Conservation (phyloP, 1,140 invertebrate species). For the Drosophila nannoptera region DNA sequence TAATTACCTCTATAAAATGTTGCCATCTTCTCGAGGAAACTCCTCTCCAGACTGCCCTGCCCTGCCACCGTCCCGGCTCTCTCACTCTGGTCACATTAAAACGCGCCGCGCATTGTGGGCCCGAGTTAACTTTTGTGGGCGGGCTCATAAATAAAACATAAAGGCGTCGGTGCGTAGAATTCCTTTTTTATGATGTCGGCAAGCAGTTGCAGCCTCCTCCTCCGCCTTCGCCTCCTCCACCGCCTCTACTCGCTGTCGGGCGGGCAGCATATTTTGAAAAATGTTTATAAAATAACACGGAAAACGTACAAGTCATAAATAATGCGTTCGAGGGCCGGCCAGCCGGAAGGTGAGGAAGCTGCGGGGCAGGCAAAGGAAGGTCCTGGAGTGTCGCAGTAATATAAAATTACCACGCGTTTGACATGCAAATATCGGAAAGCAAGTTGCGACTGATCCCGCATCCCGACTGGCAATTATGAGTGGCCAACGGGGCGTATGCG, state of each 20-base stretch:
- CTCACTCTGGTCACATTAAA: slow-evolving; percentile 29
- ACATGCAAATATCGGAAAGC: slow-evolving; percentile 67
- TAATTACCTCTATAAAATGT: slow-evolving; percentile 50
- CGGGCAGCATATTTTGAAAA: slow-evolving; percentile 69
- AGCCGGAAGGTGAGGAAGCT: background rate
- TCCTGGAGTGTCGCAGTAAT: slow-evolving; percentile 65
- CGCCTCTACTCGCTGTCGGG: slow-evolving; percentile 27
- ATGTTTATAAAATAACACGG: slow-evolving; percentile 76
- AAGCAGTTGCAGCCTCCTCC: slow-evolving; percentile 52
- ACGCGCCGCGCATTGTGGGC: slow-evolving; percentile 40
- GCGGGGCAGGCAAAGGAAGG: background rate
- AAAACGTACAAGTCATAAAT: slow-evolving; percentile 77
- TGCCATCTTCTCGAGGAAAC: slow-evolving; percentile 9
- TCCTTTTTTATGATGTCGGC: slow-evolving; percentile 48
- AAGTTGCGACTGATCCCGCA: slow-evolving; percentile 34
- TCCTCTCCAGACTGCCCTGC: no score
- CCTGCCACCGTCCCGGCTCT: no score
- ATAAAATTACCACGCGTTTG: slow-evolving; percentile 72
- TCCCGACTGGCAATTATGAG: slow-evolving; percentile 41
- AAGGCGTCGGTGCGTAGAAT: slow-evolving; percentile 53
- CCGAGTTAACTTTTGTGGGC: slow-evolving; percentile 47
- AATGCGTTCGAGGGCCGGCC: slow-evolving; percentile 51
- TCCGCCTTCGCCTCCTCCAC: no score
- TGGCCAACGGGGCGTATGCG: slow-evolving; percentile 28
- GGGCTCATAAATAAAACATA: slow-evolving; percentile 75